Conservation (phyloP, 2,113 vertebrate genomes). For the Perca fluviatilis region DNA sequence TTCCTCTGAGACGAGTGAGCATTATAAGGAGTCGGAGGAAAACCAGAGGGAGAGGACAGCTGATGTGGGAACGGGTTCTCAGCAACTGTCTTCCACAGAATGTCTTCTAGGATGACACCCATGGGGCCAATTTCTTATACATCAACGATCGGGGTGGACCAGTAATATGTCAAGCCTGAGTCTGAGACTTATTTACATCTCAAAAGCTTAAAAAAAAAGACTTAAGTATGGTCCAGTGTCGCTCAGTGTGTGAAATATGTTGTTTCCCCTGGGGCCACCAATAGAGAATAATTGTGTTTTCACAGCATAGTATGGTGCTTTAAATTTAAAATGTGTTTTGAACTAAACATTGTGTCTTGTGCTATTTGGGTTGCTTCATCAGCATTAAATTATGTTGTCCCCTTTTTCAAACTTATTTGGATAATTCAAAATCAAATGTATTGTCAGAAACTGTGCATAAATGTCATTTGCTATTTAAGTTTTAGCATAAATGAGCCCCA, state of each 20-base stretch:
- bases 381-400: constrained; percentile 5
- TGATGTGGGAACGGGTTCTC: constrained; percentile 45
- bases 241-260: constrained; percentile 29
- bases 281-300: constrained; percentile 9
- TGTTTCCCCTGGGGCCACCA: not conserved
- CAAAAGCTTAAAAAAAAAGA: constrained; percentile 35
- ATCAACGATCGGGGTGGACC: constrained; percentile 50
- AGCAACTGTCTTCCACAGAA: constrained; percentile 54
- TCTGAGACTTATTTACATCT: constrained; percentile 57
- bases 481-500: not conserved
- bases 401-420: not conserved
- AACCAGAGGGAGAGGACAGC: constrained; percentile 51
- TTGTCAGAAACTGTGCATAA: not conserved
- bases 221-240: not conserved
- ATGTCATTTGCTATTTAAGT: constrained; percentile 1
- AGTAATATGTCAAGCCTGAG: constrained; percentile 51
- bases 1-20: constrained; percentile 54
- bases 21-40: constrained; percentile 28
- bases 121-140: constrained; percentile 69
- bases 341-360: constrained; percentile 1
- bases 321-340: constrained; percentile 4
- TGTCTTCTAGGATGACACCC: constrained; percentile 71
- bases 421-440: not conserved
- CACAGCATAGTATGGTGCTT: not conserved
- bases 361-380: not conserved